Evolutionary conservation across 2,113 vertebrate species (phyloP), one percentile per base, ranked within the genome.

Genomic region (Numenius arquata): DNA sequence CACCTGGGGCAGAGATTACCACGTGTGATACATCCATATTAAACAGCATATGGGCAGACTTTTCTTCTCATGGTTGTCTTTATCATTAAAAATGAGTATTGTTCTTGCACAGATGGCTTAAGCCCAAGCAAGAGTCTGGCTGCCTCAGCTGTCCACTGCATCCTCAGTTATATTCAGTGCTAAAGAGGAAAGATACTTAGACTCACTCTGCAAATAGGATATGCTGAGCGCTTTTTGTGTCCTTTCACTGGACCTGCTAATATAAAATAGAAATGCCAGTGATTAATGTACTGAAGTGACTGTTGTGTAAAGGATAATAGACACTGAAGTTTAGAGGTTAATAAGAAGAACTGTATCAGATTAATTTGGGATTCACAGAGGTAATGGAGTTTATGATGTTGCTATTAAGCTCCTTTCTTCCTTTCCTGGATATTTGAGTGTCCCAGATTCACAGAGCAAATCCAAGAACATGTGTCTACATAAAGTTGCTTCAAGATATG

Each of bases 1-100:
- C 86, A 92, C 88, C 96, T 96, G 96, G 66, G 84, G 71, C 92
- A 89, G 58, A 81, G 72, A 91, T 82, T 59, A 41, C 71, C 75
- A n/a, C 73, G 61, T 89, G 84, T 71, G 70, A 93, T 84, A 47
- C 62, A 86, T 88, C 70, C 72, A 83, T 90, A 93, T 88, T 91
- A 93, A 95, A 90, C 50, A 72, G 52, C 91, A 94, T 82, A 87
- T 89, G 85, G 83, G 21, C 59, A 93, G 71, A 43, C 32, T 84
- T 90, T 91, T 61, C 26, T 90, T 88, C 73, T 53, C 68, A 21
- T 61, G 15, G 32, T 61, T 87, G 55, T 36, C 43, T 83, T 90
- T 85, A 63, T 92, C n/a, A 63, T 90, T 90, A 85, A 87, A 79
- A 91, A 50, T 73, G 12, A 53, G 30, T 65, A 36, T 80, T 17